Conservation (phyloP, 2,113 vertebrate species). For the Hippotragus niger region DNA sequence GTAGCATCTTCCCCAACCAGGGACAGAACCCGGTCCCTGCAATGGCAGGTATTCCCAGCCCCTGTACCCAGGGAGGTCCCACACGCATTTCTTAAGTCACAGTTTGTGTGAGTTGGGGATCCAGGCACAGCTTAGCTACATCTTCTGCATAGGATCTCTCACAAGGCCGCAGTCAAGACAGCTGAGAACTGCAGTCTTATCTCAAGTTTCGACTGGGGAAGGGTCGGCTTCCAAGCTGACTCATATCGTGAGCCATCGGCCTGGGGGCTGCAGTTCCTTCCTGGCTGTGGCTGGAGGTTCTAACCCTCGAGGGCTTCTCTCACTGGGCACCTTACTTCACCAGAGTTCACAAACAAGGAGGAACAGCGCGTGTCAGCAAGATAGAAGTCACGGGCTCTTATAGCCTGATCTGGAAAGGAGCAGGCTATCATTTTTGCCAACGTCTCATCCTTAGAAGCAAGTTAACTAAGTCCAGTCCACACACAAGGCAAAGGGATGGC, state of each 20-base stretch:
- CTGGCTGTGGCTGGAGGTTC: not conserved
- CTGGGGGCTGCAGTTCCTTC: not conserved
- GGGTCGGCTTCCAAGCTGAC: not conserved
- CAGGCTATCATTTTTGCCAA: not conserved
- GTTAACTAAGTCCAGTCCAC: not conserved
- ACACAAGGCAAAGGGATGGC: not conserved
- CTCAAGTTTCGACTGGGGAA: not conserved
- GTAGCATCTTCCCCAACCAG: fast-evolving
- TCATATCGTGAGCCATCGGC: fast-evolving
- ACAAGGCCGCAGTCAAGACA: not conserved
- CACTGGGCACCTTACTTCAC: not conserved
- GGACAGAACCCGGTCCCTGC: not conserved
- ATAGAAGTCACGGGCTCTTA: not conserved
- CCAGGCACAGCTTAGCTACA: not conserved
- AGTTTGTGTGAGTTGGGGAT: not conserved
- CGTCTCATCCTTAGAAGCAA: not conserved
- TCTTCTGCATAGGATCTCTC: not conserved
- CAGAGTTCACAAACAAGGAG: not conserved
- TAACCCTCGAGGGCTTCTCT: not conserved
- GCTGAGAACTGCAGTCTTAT: not conserved
- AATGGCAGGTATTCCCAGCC: not conserved
- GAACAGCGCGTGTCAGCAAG: not conserved
- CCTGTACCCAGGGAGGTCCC: not conserved
- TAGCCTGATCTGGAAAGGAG: not conserved
- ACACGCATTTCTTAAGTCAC: not conserved